These are phyloP conservation scores for Hydropsyche betteni DNA, from an alignment of 2,888 invertebrate species.

Conservation along the genomic window DNA sequence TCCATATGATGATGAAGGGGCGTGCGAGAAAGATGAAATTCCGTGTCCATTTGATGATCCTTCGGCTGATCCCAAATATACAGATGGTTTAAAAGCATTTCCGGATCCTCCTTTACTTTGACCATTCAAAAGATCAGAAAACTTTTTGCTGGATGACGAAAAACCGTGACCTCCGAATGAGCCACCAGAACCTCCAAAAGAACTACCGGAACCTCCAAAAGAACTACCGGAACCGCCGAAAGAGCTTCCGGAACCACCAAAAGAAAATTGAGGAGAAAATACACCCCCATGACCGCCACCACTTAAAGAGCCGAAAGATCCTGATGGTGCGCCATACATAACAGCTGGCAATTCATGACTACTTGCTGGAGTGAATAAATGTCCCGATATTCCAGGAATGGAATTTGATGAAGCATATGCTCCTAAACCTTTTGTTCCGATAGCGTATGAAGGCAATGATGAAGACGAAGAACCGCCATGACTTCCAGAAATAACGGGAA, in stretches of 20 bases:
- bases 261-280: constrained; percentile 48
- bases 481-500: constrained; percentile 53
- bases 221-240: constrained; percentile 54
- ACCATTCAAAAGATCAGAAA: constrained; percentile 43
- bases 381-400: constrained; percentile 33
- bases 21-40: constrained; percentile 25
- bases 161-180: constrained; percentile 43
- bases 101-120: constrained; percentile 53
- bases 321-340: constrained; percentile 51
- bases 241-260: constrained; percentile 44
- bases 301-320: constrained; percentile 56
- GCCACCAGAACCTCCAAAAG: constrained; percentile 6
- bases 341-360: constrained; percentile 60
- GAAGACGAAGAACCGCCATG: constrained; percentile 56
- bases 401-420: constrained; percentile 55
- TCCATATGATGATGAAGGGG: constrained; percentile 42
- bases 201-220: neutral
- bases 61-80: constrained; percentile 60
- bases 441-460: constrained; percentile 59
- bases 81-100: constrained; percentile 62
- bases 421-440: constrained; percentile 62
- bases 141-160: constrained; percentile 42
- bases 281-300: constrained; percentile 52
- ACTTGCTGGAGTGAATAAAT: constrained; percentile 54
- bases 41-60: constrained; percentile 44